Conservation (phyloP, 92 coral and sea anemone genomes). For the Palythoa caribaeorum region DNA sequence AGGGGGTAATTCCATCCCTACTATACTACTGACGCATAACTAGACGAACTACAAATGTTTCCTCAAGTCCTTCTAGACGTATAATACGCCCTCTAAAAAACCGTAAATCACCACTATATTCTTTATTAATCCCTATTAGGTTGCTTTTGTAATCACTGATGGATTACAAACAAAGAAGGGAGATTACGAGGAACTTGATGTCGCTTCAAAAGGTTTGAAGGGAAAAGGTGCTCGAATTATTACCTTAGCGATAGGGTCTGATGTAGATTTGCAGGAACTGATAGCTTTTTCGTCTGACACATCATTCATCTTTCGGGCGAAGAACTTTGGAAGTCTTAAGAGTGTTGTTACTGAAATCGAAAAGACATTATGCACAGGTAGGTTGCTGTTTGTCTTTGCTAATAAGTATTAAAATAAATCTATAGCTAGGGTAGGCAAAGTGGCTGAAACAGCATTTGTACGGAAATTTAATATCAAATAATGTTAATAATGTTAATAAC, state of each 20-base stretch:
- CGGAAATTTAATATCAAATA: too few species aligned
- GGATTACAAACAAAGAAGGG: conserved; percentile 46
- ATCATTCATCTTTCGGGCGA: conserved; percentile 19
- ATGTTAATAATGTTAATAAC: neutral
- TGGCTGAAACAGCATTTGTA: too few species aligned
- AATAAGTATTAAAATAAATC: too few species aligned
- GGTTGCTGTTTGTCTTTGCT: neutral
- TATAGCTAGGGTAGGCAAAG: too few species aligned
- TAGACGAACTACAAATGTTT: too few species aligned
- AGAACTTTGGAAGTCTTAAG: conserved; percentile 31
- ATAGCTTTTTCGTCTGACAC: conserved; percentile 24
- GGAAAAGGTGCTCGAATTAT: conserved; percentile 28
- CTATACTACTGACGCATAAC: too few species aligned
- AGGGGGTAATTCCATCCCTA: too few species aligned
- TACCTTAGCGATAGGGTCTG: conserved; percentile 12
- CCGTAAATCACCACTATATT: too few species aligned
- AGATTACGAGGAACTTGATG: conserved; percentile 22
- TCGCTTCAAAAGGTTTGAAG: conserved; percentile 46
- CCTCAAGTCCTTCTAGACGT: too few species aligned
- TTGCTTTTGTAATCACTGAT: conserved; percentile 43
- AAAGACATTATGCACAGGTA: conserved; percentile 17
- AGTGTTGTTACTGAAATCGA: conserved; percentile 27
- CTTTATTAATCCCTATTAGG: neutral
- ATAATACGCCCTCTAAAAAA: too few species aligned
- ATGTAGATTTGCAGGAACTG: conserved; percentile 21